Evolutionary conservation across 2,888 invertebrate genomes (phyloP).

Genomic region (Myopa testacea): DNA sequence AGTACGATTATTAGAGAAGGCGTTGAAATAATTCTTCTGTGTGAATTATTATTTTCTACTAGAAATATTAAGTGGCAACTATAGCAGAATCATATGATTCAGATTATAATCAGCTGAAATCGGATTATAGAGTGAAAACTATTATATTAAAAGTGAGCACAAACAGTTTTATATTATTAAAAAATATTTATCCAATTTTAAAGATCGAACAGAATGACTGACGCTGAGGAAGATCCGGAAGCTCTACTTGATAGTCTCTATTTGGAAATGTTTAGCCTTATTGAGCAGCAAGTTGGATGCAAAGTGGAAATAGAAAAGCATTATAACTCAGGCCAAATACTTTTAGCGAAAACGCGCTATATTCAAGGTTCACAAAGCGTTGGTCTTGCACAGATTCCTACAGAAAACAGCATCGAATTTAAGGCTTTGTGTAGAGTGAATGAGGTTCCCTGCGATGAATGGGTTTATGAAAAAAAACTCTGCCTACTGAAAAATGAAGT

Average conservation of each 20-base stretch:
- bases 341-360: conserved; percentile 81
- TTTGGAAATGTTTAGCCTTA: conserved; percentile 77
- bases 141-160: too few species aligned
- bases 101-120: too few species aligned
- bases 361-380: conserved; percentile 82
- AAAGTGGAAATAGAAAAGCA: conserved; percentile 78
- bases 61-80: too few species aligned
- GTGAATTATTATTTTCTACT: too few species aligned
- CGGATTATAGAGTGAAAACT: too few species aligned
- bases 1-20: too few species aligned
- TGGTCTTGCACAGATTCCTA: conserved; percentile 75
- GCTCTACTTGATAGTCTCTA: conserved; percentile 77
- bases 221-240: conserved; percentile 50
- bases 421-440: conserved; percentile 67
- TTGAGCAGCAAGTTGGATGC: conserved; percentile 78
- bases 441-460: conserved; percentile 63
- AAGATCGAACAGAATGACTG: conserved; percentile 34
- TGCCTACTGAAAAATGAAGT: conserved; percentile 62
- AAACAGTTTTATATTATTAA: too few species aligned
- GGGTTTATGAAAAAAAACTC: conserved; percentile 59
- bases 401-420: conserved; percentile 72
- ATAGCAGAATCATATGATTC: too few species aligned
- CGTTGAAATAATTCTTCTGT: too few species aligned
- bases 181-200: too few species aligned
- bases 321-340: conserved; percentile 69